phyloP scores from a whole-genome alignment of 2,113 vertebrate genomes.

The Seriola quinqueradiata region DNA sequence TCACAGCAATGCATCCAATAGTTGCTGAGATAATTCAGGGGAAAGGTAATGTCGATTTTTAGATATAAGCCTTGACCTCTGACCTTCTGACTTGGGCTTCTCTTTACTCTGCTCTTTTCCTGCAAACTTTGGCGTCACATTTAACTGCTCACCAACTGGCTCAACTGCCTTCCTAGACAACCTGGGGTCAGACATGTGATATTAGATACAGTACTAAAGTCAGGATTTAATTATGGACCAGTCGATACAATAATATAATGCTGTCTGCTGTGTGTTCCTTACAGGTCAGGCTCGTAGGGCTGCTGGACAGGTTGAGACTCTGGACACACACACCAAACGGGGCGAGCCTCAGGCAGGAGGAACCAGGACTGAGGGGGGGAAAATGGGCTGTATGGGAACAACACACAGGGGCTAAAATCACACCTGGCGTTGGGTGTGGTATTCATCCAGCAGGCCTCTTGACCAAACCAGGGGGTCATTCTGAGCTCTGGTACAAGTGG shows the following conservation, averaged over 20 bases:
- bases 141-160: background rate
- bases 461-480: background rate
- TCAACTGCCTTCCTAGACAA: background rate
- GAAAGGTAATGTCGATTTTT: too few species aligned
- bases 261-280: background rate
- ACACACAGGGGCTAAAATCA: background rate
- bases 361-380: fast-evolving
- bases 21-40: too few species aligned
- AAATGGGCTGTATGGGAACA: background rate
- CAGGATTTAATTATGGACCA: background rate
- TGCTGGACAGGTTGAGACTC: background rate
- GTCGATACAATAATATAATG: too few species aligned
- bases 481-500: background rate
- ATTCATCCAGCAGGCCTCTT: background rate
- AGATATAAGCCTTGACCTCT: conserved; percentile 6
- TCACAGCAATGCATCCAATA: too few species aligned
- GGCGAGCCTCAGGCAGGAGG: background rate
- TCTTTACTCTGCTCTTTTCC: background rate
- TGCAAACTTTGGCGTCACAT: background rate
- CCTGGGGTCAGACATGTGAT: background rate
- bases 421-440: fast-evolving
- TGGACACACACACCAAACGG: background rate
- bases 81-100: conserved; percentile 16
- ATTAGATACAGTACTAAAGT: background rate
- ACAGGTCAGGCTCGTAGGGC: background rate